phyloP scores from a whole-genome alignment of 2,113 vertebrate species.

The Indri indri region DNA sequence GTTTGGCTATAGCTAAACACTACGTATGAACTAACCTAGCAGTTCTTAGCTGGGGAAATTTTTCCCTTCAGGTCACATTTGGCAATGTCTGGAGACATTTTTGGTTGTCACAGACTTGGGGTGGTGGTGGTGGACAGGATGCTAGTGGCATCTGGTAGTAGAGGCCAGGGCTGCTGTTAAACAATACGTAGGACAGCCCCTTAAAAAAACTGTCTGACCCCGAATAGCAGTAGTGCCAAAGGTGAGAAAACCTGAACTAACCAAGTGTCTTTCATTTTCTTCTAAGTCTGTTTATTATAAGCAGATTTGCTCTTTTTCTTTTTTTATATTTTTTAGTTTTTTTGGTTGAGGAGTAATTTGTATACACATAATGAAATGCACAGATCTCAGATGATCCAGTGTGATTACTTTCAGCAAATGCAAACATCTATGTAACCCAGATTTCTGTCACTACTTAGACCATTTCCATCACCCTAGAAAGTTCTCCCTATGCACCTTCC shows the following conservation, averaged over 20 bases:
- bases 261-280: neutral
- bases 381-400: neutral
- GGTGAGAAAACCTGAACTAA: neutral
- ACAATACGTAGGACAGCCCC: rapidly evolving
- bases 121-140: neutral
- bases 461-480: neutral
- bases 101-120: neutral
- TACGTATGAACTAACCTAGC: neutral
- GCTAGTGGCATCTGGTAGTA: neutral
- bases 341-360: neutral
- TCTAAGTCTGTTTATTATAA: neutral
- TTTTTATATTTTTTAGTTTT: neutral
- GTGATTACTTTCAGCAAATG: neutral
- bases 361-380: neutral
- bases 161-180: neutral
- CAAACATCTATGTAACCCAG: neutral
- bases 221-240: neutral
- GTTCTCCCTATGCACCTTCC: neutral
- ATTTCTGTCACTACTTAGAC: neutral
- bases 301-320: neutral
- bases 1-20: neutral
- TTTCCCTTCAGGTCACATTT: neutral
- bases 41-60: neutral
- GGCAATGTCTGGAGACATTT: neutral
- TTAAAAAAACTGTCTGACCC: neutral